These are phyloP conservation scores for Enteromius trimaculatus DNA, from an alignment of 2,797 vertebrate genomes.

Conservation along the genomic window DNA sequence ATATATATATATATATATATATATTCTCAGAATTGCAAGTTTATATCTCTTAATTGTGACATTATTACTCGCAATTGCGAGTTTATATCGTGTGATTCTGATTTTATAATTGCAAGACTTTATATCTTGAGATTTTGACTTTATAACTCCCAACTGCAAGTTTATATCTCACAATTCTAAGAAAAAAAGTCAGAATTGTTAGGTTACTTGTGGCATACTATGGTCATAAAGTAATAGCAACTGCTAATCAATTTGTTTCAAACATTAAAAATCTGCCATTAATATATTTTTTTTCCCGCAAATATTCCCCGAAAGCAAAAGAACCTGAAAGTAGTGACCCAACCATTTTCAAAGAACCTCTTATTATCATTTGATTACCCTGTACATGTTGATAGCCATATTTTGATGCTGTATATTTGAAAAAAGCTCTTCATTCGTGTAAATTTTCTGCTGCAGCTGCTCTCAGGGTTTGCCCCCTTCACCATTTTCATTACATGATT, in stretches of 20 bases:
- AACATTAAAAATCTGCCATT: not conserved
- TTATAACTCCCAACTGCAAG: too few relatives aligned
- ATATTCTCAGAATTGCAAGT: too few relatives aligned
- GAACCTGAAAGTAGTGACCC: not conserved
- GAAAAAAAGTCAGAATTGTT: not conserved
- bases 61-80: too few relatives aligned
- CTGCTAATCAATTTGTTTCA: not conserved
- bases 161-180: too few relatives aligned
- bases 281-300: not conserved
- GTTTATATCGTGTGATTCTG: too few relatives aligned
- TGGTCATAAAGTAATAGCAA: not conserved
- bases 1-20: too few relatives aligned
- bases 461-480: conserved; percentile 11
- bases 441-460: conserved; percentile 26
- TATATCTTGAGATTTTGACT: too few relatives aligned
- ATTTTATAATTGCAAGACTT: too few relatives aligned
- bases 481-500: conserved; percentile 54
- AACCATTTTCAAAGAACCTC: not conserved
- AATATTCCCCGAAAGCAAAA: not conserved
- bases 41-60: too few relatives aligned
- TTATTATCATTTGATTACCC: conserved; percentile 20
- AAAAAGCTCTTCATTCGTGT: conserved; percentile 42
- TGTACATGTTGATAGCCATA: not conserved
- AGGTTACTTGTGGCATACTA: not conserved
- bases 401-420: conserved; percentile 29